Evolutionary conservation across 1,140 invertebrate genomes (phyloP), one percentile per base, ranked within the genome.

Genomic region (Drosophila truncata): DNA sequence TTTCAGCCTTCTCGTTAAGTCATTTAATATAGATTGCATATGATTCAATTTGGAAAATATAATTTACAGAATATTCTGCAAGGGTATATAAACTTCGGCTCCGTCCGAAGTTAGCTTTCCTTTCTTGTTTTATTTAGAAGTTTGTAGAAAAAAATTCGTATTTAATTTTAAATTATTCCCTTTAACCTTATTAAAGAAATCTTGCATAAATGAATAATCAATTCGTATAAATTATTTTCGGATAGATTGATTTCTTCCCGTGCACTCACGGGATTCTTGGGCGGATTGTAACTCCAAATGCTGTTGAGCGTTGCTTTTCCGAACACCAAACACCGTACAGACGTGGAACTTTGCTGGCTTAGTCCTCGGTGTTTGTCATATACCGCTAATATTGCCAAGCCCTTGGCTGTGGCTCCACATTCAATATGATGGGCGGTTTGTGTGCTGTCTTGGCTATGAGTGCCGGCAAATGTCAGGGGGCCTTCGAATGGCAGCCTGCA

Each of bases 301-400:
- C 29, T 50, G 20, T 41, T 46, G 20, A 33, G 18, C 37, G 29
- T 37, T 27, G 44, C 44, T 59, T 42, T 63, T n/a, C 60, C 44
- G 47, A 33, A 35, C 63, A 25, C 60, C 58, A 58, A 37, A 35
- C 60, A 64, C 59, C 50, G 41, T 70, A 79, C 62, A 67, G 60
- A 39, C 52, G 67, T 52, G 57, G 52, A 63, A 58, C 72, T 80
- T 83, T 59, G 64, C 77, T 63, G 83, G 76, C 66, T 80, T 63
- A 55, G 58, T 78, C 69, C 55, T 29, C 54, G 62, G 54, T 81
- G 84, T 88, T 84, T 88, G 80, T 81, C 72, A 84, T 84, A 84
- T 69, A 90, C 85, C 85, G 65, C 84, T 78, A 84, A 88, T 88
- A 88, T 78, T 75, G 50, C 84, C 71, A 63, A 77, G 80, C 69